Conservation (phyloP, 1,140 invertebrate genomes). For the Rhopalosiphum padi region DNA sequence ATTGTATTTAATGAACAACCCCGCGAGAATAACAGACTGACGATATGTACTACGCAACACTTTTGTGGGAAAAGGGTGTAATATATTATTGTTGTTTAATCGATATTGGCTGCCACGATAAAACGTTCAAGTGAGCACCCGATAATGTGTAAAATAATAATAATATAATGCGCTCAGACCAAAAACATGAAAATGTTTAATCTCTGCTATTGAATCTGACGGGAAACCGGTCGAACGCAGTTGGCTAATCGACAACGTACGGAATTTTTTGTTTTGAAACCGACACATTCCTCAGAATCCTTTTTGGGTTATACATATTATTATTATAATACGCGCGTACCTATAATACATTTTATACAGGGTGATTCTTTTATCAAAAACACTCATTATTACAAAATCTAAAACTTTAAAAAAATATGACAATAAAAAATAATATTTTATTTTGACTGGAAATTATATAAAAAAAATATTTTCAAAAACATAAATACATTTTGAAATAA, state of each 20-base stretch:
- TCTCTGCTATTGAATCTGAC: background rate
- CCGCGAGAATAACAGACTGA: background rate
- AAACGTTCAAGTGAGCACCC: background rate
- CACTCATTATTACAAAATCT: too few relatives aligned
- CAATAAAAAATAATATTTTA: too few relatives aligned
- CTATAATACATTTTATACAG: background rate
- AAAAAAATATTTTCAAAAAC: too few relatives aligned
- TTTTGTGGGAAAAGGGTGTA: background rate
- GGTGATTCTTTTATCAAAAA: too few relatives aligned
- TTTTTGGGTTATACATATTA: conserved; percentile 7
- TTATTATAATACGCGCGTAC: background rate
- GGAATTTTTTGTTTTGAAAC: conserved; percentile 44
- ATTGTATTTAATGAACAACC: background rate
- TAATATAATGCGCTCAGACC: background rate
- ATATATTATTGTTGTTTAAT: background rate
- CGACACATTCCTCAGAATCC: conserved; percentile 26
- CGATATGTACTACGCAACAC: background rate
- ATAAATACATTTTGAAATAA: too few relatives aligned
- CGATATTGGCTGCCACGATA: background rate
- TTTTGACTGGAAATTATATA: too few relatives aligned
- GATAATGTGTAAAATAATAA: background rate
- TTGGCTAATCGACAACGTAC: background rate
- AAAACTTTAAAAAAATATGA: too few relatives aligned
- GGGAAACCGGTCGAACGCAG: conserved; percentile 27
- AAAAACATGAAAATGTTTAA: conserved; percentile 27